Evolutionary conservation across 2,113 vertebrate genomes (phyloP).

Genomic region (Cettia cetti): DNA sequence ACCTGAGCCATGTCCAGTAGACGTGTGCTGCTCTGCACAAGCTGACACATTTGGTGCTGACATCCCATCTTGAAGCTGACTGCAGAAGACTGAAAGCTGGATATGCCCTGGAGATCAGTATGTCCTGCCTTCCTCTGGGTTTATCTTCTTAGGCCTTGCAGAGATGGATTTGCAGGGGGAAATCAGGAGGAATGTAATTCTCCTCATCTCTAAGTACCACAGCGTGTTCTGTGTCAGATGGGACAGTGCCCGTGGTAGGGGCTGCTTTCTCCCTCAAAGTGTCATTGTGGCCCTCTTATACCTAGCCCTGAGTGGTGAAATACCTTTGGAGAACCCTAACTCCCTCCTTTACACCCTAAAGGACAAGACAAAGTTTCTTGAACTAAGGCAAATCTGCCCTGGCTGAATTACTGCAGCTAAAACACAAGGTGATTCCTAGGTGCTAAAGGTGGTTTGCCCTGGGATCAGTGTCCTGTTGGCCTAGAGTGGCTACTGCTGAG

Average conservation of each 20-base stretch:
- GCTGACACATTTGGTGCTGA: background rate
- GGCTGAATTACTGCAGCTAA: background rate
- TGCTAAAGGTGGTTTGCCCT: background rate
- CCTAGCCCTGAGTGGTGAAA: background rate
- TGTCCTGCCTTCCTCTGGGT: background rate
- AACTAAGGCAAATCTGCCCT: background rate
- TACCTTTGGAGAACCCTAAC: background rate
- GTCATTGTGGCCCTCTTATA: accelerated
- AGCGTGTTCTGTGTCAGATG: background rate
- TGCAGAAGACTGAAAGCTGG: background rate
- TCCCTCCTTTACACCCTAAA: background rate
- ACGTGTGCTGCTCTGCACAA: background rate
- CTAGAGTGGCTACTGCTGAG: background rate
- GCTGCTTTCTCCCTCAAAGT: background rate
- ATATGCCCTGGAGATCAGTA: background rate
- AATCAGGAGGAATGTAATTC: slow-evolving; percentile 1
- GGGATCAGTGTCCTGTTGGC: background rate
- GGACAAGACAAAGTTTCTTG: background rate
- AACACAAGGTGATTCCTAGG: background rate
- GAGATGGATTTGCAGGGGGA: background rate
- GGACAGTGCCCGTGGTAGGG: background rate
- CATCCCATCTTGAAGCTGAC: background rate
- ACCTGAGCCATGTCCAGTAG: background rate
- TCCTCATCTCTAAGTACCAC: background rate
- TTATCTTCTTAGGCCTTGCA: slow-evolving; percentile 35